Base-by-base conservation (phyloP, 2,797 vertebrate species). In the Alca torda region DNA sequence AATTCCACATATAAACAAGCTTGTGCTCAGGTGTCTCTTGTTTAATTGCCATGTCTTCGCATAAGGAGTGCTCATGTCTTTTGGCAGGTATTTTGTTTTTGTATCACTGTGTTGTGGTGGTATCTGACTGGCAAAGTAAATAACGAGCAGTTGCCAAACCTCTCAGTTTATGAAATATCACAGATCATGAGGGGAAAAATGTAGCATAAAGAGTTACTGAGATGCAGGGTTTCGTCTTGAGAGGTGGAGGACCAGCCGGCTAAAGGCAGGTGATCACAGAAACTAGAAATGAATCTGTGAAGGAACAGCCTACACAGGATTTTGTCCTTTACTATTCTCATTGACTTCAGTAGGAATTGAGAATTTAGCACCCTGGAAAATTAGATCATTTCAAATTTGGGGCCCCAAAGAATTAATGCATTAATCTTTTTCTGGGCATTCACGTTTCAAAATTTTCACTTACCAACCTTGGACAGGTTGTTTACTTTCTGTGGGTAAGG, bases 41-140 rank as follows among this genome's bases (percentile, higher is more conserved):
- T 57, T 89, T 46, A 83, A 50, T 50, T 76, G n/a, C 28, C 3
- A 1, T 6, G 5, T 64, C 61, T 78, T 94, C 9, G 7, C 12
- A 25, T 6, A 4, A 30, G 20, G 39, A 69, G 23, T 12, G 13
- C 56, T 89, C 43, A 3, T 4, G 4, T 65, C 31, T 89, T 81
- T 79, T 87, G 54, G 51, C 63, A 87, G 56, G 41, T 48, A 24
- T 28, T 87, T 82, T 78, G 26, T 81, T 91, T 74, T n/a, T 85
- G 9, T 77, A n/a, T 90, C 51, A 16, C n/a, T 59, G 18, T 82
- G n/a, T 80, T 91, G 63, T 74, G 63, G 26, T 82, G 37, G 1
- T 91, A 65, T 88, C 90, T 93, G 90, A 46, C 60, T 91, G 72
- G 81, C 76, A 68, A 67, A 91, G 50, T 69, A 80, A 77, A 25